These are phyloP conservation scores for Rhinolophus sinicus DNA, from an alignment of 2,113 vertebrate genomes.

Conservation along the genomic window DNA sequence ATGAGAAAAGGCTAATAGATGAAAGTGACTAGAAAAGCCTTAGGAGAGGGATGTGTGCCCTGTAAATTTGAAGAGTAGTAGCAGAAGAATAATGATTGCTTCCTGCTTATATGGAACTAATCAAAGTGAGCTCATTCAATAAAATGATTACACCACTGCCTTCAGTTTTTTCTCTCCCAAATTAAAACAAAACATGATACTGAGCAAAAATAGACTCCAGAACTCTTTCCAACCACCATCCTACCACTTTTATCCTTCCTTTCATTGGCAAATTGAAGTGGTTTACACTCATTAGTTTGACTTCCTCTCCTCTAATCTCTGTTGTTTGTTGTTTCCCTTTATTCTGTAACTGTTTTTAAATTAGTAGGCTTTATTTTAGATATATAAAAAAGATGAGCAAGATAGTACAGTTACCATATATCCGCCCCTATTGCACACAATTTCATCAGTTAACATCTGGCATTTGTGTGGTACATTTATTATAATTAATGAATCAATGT, in stretches of 20 bases:
- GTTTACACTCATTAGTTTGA: neutral
- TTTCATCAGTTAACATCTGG: neutral
- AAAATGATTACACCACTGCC: neutral
- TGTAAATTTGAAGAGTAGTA: neutral
- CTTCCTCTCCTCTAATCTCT: neutral
- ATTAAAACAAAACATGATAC: neutral
- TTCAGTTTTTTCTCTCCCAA: neutral
- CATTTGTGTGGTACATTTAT: neutral
- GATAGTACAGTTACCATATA: neutral
- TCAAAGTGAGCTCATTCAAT: neutral
- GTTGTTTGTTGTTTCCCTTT: neutral
- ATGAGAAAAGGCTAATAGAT: neutral
- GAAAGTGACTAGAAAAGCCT: neutral
- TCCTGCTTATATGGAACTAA: neutral
- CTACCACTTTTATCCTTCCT: neutral
- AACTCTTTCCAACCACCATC: neutral
- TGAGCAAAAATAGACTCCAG: neutral
- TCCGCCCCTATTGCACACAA: neutral
- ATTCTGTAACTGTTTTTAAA: neutral
- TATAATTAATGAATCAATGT: neutral
- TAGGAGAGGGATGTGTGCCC: neutral
- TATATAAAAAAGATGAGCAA: neutral
- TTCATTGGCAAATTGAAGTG: neutral
- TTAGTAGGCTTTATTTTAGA: constrained; percentile 1
- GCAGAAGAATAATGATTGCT: neutral